Evolutionary conservation across 2,113 vertebrate species (phyloP).

Genomic region (Anolis sagrei): DNA sequence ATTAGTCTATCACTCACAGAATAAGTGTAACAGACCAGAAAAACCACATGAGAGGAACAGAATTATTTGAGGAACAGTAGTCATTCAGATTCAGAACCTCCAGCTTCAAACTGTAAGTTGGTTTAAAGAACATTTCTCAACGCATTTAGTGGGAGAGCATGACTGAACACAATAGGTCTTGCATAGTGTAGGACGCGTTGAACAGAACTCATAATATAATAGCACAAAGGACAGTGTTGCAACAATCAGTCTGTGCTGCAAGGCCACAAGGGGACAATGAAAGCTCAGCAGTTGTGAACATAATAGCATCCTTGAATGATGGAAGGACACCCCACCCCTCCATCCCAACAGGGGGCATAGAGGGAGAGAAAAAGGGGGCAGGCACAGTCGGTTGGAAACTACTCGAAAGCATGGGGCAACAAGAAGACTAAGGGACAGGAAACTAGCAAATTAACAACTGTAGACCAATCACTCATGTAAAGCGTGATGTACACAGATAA

Average conservation of each 20-base stretch:
- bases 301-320: neutral
- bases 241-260: neutral
- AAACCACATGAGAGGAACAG: neutral
- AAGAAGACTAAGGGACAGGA: too few relatives aligned
- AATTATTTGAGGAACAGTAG: neutral
- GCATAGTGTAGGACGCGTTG: too few relatives aligned
- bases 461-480: too few relatives aligned
- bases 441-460: too few relatives aligned
- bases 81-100: neutral
- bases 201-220: neutral
- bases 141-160: neutral
- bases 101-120: neutral
- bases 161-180: neutral
- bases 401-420: too few relatives aligned
- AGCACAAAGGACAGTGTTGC: rapidly evolving
- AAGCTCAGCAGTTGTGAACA: neutral
- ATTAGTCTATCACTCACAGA: neutral
- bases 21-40: neutral
- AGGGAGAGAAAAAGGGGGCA: too few relatives aligned
- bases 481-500: too few relatives aligned
- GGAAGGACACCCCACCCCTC: too few relatives aligned
- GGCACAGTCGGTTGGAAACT: too few relatives aligned
- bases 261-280: constrained; percentile 12
- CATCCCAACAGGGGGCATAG: too few relatives aligned
- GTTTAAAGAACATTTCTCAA: neutral